Evolutionary conservation across 1,140 invertebrate species (phyloP), one percentile per base, ranked within the genome.

Genomic region (Macrobrachium nipponense): DNA sequence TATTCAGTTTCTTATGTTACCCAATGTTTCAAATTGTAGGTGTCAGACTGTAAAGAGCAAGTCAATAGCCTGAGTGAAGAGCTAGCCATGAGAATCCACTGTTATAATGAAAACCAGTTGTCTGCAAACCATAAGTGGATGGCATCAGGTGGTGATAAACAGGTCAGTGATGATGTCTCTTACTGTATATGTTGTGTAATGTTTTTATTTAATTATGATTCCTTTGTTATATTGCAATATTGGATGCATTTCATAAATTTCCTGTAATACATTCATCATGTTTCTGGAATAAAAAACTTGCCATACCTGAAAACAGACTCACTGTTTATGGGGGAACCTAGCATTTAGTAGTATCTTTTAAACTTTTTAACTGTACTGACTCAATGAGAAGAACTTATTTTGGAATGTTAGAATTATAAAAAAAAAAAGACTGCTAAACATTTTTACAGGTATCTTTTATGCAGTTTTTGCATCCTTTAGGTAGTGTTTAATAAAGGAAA

Each of bases 21-120:
- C 10, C 17, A 23, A 8, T 87, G 60, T 23, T 20, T 89, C 15
- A 27, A 44, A 0, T 66, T 12, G 8, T 81, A 88, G 88, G 88
- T 87, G 36, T 70, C 86, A 59, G 80, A 97, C 82, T 97, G 96
- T 90, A 99, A 99, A 91, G 96, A 97, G 90, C 94, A 95, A 87
- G 93, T 99, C 12, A 95, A 94, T 89, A 94, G 93, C 0, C 94
- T 96, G 87, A 97, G 97, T 90, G 98, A 99, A 90, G 97, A 99
- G 90, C 92, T 99, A 23, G 96, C 98, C 89, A 96, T 98, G 90
- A 97, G 97, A 94, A 93, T 95, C 68, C 94, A 95, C 79, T 97
- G 96, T 90, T 98, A 96, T 90, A 97, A 93, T 90, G 97, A 98
- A 90, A 95, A 95, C 12, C 95, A 96, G 89, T 92, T 96, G 10